These are phyloP conservation scores for Diadumene lineata DNA, from an alignment of 92 coral and sea anemone genomes.

Conservation along the genomic window DNA sequence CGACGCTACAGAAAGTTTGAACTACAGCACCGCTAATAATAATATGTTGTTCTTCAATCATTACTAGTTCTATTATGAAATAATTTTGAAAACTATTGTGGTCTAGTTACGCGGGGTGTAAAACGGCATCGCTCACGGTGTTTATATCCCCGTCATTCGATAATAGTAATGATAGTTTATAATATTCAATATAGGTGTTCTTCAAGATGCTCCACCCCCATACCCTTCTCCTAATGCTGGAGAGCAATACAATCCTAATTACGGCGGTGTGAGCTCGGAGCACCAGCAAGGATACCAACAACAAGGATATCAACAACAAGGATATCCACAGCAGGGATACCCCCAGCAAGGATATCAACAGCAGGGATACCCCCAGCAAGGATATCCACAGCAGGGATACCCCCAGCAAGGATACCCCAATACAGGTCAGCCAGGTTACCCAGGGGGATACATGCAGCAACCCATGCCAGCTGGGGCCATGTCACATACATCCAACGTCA, in stretches of 20 bases:
- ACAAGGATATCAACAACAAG: too few species aligned
- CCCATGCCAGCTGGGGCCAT: neutral
- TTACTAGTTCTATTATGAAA: too few species aligned
- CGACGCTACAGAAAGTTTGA: too few species aligned
- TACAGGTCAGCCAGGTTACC: conserved; percentile 5
- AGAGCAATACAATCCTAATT: neutral
- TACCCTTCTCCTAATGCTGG: neutral
- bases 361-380: conserved; percentile 22
- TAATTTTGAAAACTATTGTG: too few species aligned
- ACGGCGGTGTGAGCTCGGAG: neutral
- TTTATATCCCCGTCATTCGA: too few species aligned
- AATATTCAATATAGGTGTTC: neutral
- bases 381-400: conserved; percentile 25
- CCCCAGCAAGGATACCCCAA: conserved; percentile 20
- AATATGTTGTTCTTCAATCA: too few species aligned
- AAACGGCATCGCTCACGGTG: too few species aligned
- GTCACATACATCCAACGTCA: neutral
- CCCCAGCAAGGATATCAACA: conserved; percentile 29
- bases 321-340: conserved; percentile 16
- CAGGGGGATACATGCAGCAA: neutral
- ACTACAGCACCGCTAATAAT: too few species aligned
- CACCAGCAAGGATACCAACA: too few species aligned
- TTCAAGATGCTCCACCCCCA: conserved; percentile 5
- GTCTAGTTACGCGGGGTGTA: too few species aligned
- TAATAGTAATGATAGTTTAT: neutral